Conservation (phyloP, 2,888 invertebrate species). For the Plusia festucae region DNA sequence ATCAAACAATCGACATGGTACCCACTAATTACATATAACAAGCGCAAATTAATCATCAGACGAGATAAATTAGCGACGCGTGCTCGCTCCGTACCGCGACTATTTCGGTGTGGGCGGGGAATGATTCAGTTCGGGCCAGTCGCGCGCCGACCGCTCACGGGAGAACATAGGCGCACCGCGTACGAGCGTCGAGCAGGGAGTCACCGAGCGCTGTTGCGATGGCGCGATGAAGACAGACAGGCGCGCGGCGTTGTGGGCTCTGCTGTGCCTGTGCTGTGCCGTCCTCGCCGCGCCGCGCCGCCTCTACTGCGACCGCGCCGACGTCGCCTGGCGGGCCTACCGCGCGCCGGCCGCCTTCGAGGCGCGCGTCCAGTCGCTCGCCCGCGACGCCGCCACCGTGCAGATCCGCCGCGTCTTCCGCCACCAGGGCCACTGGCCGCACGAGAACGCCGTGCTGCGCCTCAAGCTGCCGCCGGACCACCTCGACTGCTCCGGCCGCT, state of each 20-base stretch:
- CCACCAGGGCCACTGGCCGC: slow-evolving; percentile 84
- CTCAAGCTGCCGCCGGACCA: slow-evolving; percentile 76
- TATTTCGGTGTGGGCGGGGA: slow-evolving; percentile 83
- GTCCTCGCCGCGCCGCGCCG: slow-evolving; percentile 80
- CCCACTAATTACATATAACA: slow-evolving; percentile 78
- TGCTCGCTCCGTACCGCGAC: slow-evolving; percentile 73
- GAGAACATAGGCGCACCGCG: slow-evolving; percentile 67
- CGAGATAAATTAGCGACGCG: slow-evolving; percentile 79
- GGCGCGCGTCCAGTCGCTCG: slow-evolving; percentile 84
- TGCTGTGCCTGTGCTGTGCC: slow-evolving; percentile 77
- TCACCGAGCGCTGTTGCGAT: slow-evolving; percentile 78
- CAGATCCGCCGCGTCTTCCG: slow-evolving; percentile 82
- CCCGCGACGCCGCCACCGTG: slow-evolving; percentile 82
- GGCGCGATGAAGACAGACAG: slow-evolving; percentile 87
- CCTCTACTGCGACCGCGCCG: slow-evolving; percentile 87
- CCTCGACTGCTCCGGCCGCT: slow-evolving; percentile 81
- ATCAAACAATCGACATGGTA: slow-evolving; percentile 66
- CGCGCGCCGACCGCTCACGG: slow-evolving; percentile 85
- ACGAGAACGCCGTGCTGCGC: slow-evolving; percentile 78
- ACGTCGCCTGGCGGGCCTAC: slow-evolving; percentile 88
- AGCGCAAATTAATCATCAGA: slow-evolving; percentile 81
- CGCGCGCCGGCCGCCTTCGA: slow-evolving; percentile 87
- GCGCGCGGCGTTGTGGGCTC: slow-evolving; percentile 86
- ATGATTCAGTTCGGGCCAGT: slow-evolving; percentile 75
- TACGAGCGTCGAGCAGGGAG: slow-evolving; percentile 66